Percentiles rank a stretch among this genome's conserved stretches.
These are phyloP conservation scores for Herpetotheres cachinnans DNA, from an alignment of 2,113 vertebrate species.

Conservation along the genomic window DNA sequence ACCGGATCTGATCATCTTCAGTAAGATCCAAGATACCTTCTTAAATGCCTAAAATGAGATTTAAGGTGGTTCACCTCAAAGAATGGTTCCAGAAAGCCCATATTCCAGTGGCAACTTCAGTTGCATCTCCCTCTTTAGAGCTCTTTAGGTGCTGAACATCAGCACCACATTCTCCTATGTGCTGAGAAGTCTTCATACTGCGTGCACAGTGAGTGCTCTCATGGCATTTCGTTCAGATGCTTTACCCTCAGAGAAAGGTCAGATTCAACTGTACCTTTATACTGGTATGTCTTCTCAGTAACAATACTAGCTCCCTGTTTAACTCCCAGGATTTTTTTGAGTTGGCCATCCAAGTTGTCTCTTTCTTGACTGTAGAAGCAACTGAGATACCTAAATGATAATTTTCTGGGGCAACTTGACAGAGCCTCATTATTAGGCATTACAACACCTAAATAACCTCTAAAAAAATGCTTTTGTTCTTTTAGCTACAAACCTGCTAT, in stretches of 20 bases:
- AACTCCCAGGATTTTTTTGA: not conserved
- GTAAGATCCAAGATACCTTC: not conserved
- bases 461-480: not conserved
- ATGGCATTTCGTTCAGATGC: not conserved
- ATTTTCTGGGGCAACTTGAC: not conserved
- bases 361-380: not conserved
- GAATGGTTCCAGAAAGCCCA: not conserved
- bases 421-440: rapidly evolving
- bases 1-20: not conserved
- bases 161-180: not conserved
- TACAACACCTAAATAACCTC: not conserved
- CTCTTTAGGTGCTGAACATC: not conserved
- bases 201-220: rapidly evolving
- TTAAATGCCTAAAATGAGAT: not conserved
- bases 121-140: not conserved
- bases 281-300: not conserved
- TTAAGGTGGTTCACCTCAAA: not conserved
- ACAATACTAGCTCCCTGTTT: not conserved
- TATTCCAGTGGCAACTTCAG: not conserved
- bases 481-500: not conserved
- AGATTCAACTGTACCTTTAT: not conserved
- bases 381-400: not conserved
- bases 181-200: not conserved
- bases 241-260: not conserved
- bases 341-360: not conserved